Evolutionary conservation across 2,113 vertebrate genomes (phyloP), one percentile per base, ranked within the genome.

Genomic region (Misgurnus mizolepis): DNA sequence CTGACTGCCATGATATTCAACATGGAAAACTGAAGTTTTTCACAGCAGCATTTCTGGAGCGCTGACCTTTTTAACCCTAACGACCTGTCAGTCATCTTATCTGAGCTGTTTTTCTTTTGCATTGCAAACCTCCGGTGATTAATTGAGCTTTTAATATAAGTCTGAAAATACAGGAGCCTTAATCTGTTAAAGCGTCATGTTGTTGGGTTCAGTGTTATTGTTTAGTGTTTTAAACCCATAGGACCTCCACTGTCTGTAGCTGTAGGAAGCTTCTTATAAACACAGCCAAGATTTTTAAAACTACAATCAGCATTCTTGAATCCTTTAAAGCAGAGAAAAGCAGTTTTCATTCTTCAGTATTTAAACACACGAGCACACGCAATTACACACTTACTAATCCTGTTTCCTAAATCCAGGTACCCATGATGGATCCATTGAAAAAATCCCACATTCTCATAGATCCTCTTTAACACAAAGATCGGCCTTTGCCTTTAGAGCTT

Each of bases 361-460:
- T 7, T 40, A 69, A 55, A 76, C 62, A 81, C 65, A 76, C 58
- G 61, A 85, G 84, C 89, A 84, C 89, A 83, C 86, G 86, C 89
- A 90, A 90, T 91, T 90, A 91, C 91, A 92, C 91, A 91, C 89
- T 78, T 27, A 80, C 85, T 93, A 93, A 93, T 93, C 92, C 91
- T 90, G 88, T 92, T 91, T 88, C 87, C 87, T 86, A 91, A 92
- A 94, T 92, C 92, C 91, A 88, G 76, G 85, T 83, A 89, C 88
- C 90, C 88, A 86, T 82, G 27, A 85, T 87, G 80, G 67, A 70
- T 91, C 87, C 84, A 62, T 84, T 78, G 84, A 90, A 89, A 89
- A 90, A 93, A 93, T 91, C 91, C 91, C 84, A 87, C 86, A 86
- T 90, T 90, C 47, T 81, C 15, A 0, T 5, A 5, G 68, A 84